Percentiles rank a stretch among this genome's conserved stretches.
Conservation (phyloP, 2,113 vertebrate genomes). For the Sapayoa aenigma region DNA sequence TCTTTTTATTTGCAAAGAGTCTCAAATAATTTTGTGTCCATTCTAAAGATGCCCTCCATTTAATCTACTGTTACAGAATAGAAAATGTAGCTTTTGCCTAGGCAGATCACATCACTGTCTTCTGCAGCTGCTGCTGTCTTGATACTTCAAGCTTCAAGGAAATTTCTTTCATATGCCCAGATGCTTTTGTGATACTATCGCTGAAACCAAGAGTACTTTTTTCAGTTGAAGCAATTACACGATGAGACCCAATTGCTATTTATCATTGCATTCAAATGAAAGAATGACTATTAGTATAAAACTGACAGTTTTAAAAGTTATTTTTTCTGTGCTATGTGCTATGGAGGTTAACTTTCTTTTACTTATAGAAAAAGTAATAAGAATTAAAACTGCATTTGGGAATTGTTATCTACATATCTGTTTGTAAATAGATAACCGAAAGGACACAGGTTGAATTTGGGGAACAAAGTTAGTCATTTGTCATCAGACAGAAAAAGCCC, state of each 20-base stretch:
- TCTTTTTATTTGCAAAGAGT: background rate
- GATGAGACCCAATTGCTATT: background rate
- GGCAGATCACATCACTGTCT: background rate
- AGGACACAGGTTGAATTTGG: background rate
- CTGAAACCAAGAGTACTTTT: background rate
- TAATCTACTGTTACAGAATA: background rate
- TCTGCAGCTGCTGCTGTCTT: background rate
- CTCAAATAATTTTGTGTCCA: background rate
- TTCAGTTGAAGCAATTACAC: background rate
- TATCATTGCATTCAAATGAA: background rate
- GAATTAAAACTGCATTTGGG: background rate
- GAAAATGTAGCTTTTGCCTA: background rate
- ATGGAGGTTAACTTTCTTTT: background rate
- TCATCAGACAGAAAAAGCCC: background rate
- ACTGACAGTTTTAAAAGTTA: background rate
- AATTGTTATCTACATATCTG: background rate
- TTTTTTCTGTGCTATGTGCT: background rate
- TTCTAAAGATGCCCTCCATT: background rate
- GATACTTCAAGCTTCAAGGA: background rate
- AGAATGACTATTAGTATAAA: background rate
- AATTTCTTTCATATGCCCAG: background rate
- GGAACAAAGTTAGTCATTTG: slow-evolving; percentile 18
- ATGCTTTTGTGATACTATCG: background rate
- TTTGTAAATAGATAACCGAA: slow-evolving; percentile 42
- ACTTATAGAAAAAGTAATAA: background rate